Conservation (phyloP, 2,797 vertebrate genomes). For the Poecilia velifera region DNA sequence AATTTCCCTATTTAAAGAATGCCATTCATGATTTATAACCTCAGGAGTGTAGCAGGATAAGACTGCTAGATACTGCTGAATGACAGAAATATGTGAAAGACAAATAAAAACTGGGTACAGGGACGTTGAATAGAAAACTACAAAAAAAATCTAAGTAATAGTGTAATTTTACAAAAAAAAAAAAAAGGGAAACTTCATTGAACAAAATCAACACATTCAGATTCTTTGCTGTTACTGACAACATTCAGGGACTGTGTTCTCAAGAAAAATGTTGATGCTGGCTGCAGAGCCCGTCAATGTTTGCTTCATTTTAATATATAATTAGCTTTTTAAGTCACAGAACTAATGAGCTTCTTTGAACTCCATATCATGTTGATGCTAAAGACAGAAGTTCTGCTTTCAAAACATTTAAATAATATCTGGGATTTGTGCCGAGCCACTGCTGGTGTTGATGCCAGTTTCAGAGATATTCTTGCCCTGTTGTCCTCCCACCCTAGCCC, state of each 20-base stretch:
- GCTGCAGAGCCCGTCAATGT: background rate
- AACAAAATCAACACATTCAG: background rate
- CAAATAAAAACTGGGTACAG: background rate
- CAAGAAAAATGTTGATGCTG: background rate
- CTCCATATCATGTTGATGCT: background rate
- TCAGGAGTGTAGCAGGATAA: slow-evolving; percentile 48
- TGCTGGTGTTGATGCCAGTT: slow-evolving; percentile 26
- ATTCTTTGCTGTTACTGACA: background rate
- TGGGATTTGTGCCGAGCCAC: slow-evolving; percentile 17
- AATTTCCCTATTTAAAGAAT: slow-evolving; percentile 82
- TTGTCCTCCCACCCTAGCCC: background rate
- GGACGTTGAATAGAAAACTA: slow-evolving; percentile 6
- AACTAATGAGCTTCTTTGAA: slow-evolving; percentile 1
- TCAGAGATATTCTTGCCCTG: slow-evolving; percentile 29
- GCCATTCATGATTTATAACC: slow-evolving; percentile 82
- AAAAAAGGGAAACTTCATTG: background rate
- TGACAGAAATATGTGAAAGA: slow-evolving; percentile 51
- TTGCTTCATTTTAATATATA: background rate
- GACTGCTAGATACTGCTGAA: slow-evolving; percentile 61
- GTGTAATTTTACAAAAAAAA: background rate
- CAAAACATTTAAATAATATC: slow-evolving; percentile 13
- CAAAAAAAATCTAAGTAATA: background rate
- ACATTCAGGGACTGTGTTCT: background rate
- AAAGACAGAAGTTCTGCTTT: background rate
- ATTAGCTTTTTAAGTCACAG: slow-evolving; percentile 3